Evolutionary conservation across 2,797 vertebrate genomes (phyloP).

Genomic region (Linurgus olivaceus): DNA sequence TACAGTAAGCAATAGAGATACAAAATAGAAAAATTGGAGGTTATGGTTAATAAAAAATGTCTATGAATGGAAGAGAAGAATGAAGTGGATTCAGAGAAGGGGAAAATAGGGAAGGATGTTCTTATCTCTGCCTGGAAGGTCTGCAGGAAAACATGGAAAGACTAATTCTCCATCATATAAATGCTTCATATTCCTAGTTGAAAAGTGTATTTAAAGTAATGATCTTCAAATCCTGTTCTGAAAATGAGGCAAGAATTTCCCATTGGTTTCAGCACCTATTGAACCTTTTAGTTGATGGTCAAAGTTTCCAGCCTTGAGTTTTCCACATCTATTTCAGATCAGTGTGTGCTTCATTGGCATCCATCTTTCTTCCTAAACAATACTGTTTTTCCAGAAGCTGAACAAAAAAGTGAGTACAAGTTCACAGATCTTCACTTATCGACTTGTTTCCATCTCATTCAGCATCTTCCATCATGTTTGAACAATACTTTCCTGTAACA

Average conservation of each 20-base stretch:
- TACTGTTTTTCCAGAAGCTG: background rate
- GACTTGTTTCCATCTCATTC: background rate
- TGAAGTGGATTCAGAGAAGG: background rate
- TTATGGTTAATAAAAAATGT: background rate
- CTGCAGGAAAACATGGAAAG: background rate
- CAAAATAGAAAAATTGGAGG: background rate
- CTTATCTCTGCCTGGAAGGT: background rate
- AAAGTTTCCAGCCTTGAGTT: background rate
- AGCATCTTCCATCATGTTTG: background rate
- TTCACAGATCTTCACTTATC: background rate
- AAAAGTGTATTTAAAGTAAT: background rate
- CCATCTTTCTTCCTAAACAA: background rate
- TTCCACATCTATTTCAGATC: background rate
- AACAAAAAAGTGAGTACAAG: background rate
- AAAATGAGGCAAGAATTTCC: background rate
- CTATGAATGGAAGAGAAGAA: background rate
- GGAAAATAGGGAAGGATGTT: background rate
- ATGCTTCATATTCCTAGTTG: background rate
- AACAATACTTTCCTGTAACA: background rate
- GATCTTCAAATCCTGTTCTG: background rate
- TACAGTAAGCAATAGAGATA: background rate
- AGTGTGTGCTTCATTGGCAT: fast-evolving
- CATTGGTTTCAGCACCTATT: background rate
- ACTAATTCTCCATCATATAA: background rate
- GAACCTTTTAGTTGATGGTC: background rate